These are phyloP conservation scores for Scaptodrosophila lebanonensis DNA, from an alignment of 1,140 invertebrate species.

Conservation along the genomic window DNA sequence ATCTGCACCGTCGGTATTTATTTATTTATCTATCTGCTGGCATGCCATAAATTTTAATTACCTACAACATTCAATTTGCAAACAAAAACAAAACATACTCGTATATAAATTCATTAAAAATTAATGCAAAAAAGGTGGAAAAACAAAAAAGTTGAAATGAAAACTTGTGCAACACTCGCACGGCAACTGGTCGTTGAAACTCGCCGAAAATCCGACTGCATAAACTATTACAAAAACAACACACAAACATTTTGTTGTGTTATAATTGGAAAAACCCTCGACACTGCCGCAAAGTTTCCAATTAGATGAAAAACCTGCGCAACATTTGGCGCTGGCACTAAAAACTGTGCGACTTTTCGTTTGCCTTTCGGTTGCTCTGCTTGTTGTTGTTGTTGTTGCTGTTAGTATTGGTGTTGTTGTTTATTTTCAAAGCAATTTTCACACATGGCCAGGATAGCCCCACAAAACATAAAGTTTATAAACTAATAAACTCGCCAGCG, in stretches of 20 bases:
- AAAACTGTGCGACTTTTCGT: slow-evolving; percentile 32
- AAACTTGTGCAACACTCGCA: neutral
- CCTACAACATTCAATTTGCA: too few species aligned
- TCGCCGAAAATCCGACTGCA: too few species aligned
- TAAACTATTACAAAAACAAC: slow-evolving; percentile 10
- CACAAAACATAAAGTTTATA: slow-evolving; percentile 42
- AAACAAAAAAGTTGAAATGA: neutral
- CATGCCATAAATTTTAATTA: too few species aligned
- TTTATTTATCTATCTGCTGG: too few species aligned
- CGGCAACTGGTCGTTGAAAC: too few species aligned
- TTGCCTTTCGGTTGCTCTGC: slow-evolving; percentile 9
- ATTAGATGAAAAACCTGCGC: slow-evolving; percentile 22
- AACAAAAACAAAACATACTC: too few species aligned
- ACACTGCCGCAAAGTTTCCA: slow-evolving; percentile 39
- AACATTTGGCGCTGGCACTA: slow-evolving; percentile 14
- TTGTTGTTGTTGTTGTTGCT: slow-evolving; percentile 2
- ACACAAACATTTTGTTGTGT: slow-evolving; percentile 30
- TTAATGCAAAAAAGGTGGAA: slow-evolving; percentile 4
- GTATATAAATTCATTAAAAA: too few species aligned
- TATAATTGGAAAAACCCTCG: slow-evolving; percentile 47
- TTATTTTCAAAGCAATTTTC: slow-evolving; percentile 45
- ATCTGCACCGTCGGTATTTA: too few species aligned
- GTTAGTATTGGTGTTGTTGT: slow-evolving; percentile 23
- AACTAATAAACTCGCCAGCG: slow-evolving; percentile 35
- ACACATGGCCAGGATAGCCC: slow-evolving; percentile 30